Evolutionary conservation across 1,140 invertebrate species (phyloP), one percentile per base, ranked within the genome.

Genomic region (Berghia stephanieae): DNA sequence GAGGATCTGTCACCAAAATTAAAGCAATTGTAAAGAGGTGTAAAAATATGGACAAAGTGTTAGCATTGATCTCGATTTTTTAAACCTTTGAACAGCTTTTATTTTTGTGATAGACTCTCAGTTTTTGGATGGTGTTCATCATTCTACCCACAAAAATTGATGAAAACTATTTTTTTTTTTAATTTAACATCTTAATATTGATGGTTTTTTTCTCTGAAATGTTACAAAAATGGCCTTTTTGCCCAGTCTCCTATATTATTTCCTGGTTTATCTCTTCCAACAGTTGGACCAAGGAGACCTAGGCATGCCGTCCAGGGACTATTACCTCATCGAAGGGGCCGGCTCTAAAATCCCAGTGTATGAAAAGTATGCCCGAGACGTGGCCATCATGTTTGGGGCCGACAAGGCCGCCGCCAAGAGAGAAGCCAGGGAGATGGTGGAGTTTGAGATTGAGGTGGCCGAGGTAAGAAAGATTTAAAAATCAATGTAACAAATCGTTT

Each of bases 371-470:
- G 95, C 95, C 93, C 93, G 93, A 0, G 92, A 93, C 81, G 92
- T 95, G 0, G 94, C 94, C 0, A 87, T 93, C 2, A 88, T 83
- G 49, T 75, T 85, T 24, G 94, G 94, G 5, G 90, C 93, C 5
- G 92, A 96, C 78, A 36, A 73, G 31, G 36, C 8, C 18, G 38
- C 46, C 1, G 80, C 80, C 3, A n/a, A 75, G 27, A 71, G 46
- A 57, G 79, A 83, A 13, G 67, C 78, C 13, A 66, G 71, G 0
- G 55, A 79, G n/a, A 90, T 97, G 3, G 92, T 98, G 34, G 87
- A 92, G 31, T 97, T 98, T 85, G 96, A 98, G 91, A 95, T 92
- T 4, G 90, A 93, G 78, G 86, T 95, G 42, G 96, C 96, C 0
- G 93, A 93, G 86, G 93, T 94, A 88, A 89, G 88, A 78, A 3